Base-by-base conservation (phyloP, 2,797 vertebrate genomes). In the Telmatherina bonti region DNA sequence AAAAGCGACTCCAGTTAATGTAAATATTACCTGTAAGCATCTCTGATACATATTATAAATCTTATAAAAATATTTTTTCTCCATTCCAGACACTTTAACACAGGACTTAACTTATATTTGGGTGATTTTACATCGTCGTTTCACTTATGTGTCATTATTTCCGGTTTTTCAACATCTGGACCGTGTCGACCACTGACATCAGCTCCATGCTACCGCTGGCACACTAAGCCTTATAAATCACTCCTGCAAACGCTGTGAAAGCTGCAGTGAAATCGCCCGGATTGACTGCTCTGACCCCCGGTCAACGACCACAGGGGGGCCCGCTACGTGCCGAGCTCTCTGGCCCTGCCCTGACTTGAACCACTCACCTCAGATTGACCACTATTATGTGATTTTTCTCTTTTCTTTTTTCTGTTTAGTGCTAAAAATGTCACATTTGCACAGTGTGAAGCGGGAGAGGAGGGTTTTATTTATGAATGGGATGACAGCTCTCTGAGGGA, bases 201-300 rank as follows among this genome's bases (percentile, higher is more conserved):
- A 60, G 58, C 36, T 49, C 59, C 77, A 84, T 55, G 70, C 49
- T 67, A 18, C 67, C 16, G 51, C 60, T 12, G 62, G 30, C 63
- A 36, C 62, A 35, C 61, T 55, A 66, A 79, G 62, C 71, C 71
- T 31, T 29, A 49, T 41, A 36, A 64, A 79, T 68, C 70, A 61
- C 69, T 79, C 24, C 49, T 24, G 65, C 60, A 54, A 65, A 41
- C 9, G 36, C 22, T 13, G 55, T 49, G 49, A 63, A 64, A 45
- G 72, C 72, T 20, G 65, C 74, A 31, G 84, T 51, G 63, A 79
- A 75, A 76, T 76, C 76, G 74, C 70, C 63, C 67, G 63, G 77
- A 85, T 84, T 81, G 77, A 78, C 79, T 66, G 66, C 69, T 4
- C 27, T 27, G 67, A 82, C 74, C 84, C 45, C 45, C 20, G 64